Conservation (phyloP, 2,113 vertebrate genomes). For the Sinocyclocheilus rhinocerous region DNA sequence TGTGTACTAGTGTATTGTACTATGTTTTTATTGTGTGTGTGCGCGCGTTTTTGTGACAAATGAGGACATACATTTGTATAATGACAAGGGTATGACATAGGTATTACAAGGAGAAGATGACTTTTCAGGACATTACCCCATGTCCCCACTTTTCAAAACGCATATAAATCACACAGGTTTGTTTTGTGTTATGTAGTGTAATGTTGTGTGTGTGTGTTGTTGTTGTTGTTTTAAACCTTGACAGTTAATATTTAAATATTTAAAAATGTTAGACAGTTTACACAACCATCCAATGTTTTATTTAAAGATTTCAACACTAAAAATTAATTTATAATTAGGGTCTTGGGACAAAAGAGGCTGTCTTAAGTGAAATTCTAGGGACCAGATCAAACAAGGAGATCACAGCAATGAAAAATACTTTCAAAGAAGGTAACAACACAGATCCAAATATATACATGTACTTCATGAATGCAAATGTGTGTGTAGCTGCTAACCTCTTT, state of each 20-base stretch:
- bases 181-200: no score
- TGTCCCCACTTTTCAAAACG: no score
- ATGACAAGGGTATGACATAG: no score
- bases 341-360: constrained; percentile 85
- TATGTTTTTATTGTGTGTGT: background rate
- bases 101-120: no score
- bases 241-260: background rate
- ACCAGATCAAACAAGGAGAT: constrained; percentile 85
- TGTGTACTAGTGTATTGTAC: background rate
- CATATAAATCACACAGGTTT: no score
- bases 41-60: no score
- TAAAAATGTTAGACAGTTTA: background rate
- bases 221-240: background rate
- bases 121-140: no score
- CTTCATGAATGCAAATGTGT: background rate
- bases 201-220: background rate
- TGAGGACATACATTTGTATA: no score
- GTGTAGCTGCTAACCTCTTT: background rate
- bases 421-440: constrained; percentile 74
- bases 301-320: background rate
- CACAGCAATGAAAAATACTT: constrained; percentile 75
- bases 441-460: background rate
- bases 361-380: constrained; percentile 85
- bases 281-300: background rate
- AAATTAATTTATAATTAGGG: constrained; percentile 70